phyloP scores from a whole-genome alignment of 2,888 invertebrate genomes.

The Nephrotoma guestfalica region DNA sequence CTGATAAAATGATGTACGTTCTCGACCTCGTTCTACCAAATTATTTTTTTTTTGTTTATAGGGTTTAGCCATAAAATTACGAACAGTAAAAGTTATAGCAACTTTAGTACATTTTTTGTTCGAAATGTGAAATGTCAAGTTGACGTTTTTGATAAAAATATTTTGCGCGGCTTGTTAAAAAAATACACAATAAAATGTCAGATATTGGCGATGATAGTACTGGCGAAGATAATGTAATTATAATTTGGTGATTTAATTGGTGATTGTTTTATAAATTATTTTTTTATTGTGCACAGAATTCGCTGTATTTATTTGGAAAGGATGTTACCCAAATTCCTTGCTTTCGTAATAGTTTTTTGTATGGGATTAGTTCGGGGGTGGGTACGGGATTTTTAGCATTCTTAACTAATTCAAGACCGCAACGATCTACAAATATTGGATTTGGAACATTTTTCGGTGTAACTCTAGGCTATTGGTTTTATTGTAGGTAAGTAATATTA shows the following conservation, averaged over 20 bases:
- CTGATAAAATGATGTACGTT: background rate
- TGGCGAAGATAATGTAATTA: background rate
- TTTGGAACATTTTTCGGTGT: conserved; percentile 48
- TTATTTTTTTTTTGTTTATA: background rate
- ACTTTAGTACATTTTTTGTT: background rate
- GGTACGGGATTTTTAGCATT: conserved; percentile 52
- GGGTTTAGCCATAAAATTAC: background rate
- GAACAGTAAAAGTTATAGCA: background rate
- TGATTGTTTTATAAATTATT: conserved; percentile 31
- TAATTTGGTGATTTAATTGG: background rate
- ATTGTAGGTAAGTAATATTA: conserved; percentile 33
- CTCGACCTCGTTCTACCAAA: background rate
- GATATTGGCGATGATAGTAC: background rate
- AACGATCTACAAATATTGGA: conserved; percentile 46
- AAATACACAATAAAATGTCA: background rate
- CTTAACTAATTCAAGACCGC: conserved; percentile 54
- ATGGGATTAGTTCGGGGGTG: conserved; percentile 56
- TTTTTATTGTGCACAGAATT: conserved; percentile 30
- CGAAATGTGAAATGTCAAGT: background rate
- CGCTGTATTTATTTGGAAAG: conserved; percentile 41
- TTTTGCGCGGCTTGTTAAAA: background rate
- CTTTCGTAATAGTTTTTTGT: conserved; percentile 60
- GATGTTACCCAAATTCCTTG: conserved; percentile 65
- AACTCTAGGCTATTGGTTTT: conserved; percentile 53
- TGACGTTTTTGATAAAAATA: background rate